These are phyloP conservation scores for Polypterus senegalus DNA, from an alignment of 2,113 vertebrate genomes.

Conservation along the genomic window DNA sequence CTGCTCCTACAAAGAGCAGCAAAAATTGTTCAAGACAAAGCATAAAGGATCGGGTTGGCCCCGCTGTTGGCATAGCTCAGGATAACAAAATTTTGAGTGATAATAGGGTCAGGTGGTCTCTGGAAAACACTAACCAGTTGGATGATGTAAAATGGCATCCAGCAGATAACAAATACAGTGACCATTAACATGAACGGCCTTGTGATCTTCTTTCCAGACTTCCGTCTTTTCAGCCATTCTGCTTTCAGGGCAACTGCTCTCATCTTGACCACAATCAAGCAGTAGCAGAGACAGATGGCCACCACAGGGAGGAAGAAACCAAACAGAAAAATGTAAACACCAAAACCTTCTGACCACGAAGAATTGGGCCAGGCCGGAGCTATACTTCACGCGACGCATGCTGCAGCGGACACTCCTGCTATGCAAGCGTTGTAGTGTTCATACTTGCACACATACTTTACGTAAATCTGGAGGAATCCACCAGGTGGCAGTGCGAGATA, in stretches of 20 bases:
- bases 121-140: slow-evolving; percentile 48
- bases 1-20: slow-evolving; percentile 49
- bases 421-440: too few species aligned
- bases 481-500: too few species aligned
- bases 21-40: slow-evolving; percentile 56
- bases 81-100: slow-evolving; percentile 53
- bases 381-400: too few species aligned
- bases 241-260: slow-evolving; percentile 50
- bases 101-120: slow-evolving; percentile 42
- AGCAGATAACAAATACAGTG: slow-evolving; percentile 51
- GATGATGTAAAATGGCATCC: slow-evolving; percentile 56
- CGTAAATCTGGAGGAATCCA: too few species aligned
- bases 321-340: slow-evolving; percentile 28
- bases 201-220: slow-evolving; percentile 54
- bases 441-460: too few species aligned
- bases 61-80: slow-evolving; percentile 57
- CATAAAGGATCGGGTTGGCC: slow-evolving; percentile 56
- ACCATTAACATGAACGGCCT: slow-evolving; percentile 54
- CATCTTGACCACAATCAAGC: slow-evolving; percentile 40
- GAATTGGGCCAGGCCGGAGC: slow-evolving; percentile 28
- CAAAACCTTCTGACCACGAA: slow-evolving; percentile 24
- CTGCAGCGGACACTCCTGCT: too few species aligned
- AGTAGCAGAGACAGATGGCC: slow-evolving; percentile 32
- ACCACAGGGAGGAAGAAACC: slow-evolving; percentile 28
- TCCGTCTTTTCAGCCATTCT: slow-evolving; percentile 46